phyloP scores from a whole-genome alignment of 1,140 invertebrate genomes.

The Drosophila bifasciata region DNA sequence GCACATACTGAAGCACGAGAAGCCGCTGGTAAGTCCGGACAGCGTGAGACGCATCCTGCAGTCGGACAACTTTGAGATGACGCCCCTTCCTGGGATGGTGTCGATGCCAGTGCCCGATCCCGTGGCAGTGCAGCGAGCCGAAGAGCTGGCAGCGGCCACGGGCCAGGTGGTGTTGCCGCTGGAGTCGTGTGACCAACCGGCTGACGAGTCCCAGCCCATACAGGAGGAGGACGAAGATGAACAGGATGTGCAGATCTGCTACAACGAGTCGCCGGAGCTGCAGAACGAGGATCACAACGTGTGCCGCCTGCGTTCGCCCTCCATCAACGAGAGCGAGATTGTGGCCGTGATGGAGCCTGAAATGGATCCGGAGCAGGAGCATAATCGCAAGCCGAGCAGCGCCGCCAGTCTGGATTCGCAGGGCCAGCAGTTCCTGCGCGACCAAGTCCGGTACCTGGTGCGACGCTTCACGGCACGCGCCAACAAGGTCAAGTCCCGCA shows the following conservation, averaged over 20 bases:
- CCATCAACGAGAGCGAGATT: slow-evolving; percentile 73
- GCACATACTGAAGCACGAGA: slow-evolving; percentile 79
- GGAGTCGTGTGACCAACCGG: slow-evolving; percentile 29
- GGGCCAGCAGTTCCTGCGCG: slow-evolving; percentile 75
- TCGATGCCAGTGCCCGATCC: slow-evolving; percentile 42
- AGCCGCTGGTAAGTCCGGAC: slow-evolving; percentile 76
- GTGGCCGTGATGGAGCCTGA: slow-evolving; percentile 56
- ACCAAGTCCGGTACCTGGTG: slow-evolving; percentile 86
- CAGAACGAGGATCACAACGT: slow-evolving; percentile 77
- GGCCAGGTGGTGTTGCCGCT: slow-evolving; percentile 49
- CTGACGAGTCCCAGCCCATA: slow-evolving; percentile 43
- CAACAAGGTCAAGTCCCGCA: slow-evolving; percentile 85
- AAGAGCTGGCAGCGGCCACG: slow-evolving; percentile 54
- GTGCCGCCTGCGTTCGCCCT: slow-evolving; percentile 53
- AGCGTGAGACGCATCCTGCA: slow-evolving; percentile 71
- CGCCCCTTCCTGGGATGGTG: slow-evolving; percentile 60
- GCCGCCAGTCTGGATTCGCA: slow-evolving; percentile 73
- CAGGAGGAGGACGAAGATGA: slow-evolving; percentile 80
- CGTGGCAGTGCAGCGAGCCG: slow-evolving; percentile 45
- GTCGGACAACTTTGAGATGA: slow-evolving; percentile 48
- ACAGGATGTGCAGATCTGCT: slow-evolving; percentile 80
- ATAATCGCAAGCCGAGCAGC: slow-evolving; percentile 58
- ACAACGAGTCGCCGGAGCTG: slow-evolving; percentile 75
- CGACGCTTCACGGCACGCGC: slow-evolving; percentile 86
- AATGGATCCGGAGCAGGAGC: slow-evolving; percentile 13